A percentile compares a stretch with the other conserved stretches of the same genome.
Evolutionary conservation across 2,888 invertebrate genomes (phyloP).

Genomic region (Gerris lacustris): DNA sequence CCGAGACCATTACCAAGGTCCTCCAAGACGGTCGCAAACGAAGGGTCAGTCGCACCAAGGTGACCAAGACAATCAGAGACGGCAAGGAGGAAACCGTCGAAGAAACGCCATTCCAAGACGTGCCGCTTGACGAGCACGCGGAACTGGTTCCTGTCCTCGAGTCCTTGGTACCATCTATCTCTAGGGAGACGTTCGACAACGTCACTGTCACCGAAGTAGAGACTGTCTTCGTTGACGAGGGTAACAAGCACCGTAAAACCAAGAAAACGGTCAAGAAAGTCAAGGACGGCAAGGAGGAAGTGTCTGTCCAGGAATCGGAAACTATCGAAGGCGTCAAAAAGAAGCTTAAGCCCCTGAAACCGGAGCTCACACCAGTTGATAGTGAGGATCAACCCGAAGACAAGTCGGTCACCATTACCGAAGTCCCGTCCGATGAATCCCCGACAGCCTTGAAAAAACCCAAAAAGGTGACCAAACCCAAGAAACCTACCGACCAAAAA

Average conservation of each 20-base stretch:
- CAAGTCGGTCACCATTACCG: slow-evolving; percentile 35
- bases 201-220: slow-evolving; percentile 35
- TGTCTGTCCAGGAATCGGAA: slow-evolving; percentile 10
- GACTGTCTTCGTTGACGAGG: slow-evolving; percentile 29
- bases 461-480: background rate
- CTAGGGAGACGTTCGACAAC: slow-evolving; percentile 37
- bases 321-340: background rate
- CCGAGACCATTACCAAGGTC: slow-evolving; percentile 29
- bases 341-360: background rate
- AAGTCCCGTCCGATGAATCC: slow-evolving; percentile 32
- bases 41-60: slow-evolving; percentile 38
- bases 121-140: slow-evolving; percentile 22
- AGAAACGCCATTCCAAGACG: slow-evolving; percentile 33
- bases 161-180: slow-evolving; percentile 30
- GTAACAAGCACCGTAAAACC: slow-evolving; percentile 22
- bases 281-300: slow-evolving; percentile 27
- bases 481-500: slow-evolving; percentile 7
- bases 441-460: background rate
- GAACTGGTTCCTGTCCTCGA: slow-evolving; percentile 33
- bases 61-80: slow-evolving; percentile 32
- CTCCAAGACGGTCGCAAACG: slow-evolving; percentile 37
- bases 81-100: slow-evolving; percentile 22
- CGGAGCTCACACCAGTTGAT: slow-evolving; percentile 23
- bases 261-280: slow-evolving; percentile 23
- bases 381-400: slow-evolving; percentile 29